phyloP scores from a whole-genome alignment of 2,113 vertebrate genomes.

The Brienomyrus longianalis region DNA sequence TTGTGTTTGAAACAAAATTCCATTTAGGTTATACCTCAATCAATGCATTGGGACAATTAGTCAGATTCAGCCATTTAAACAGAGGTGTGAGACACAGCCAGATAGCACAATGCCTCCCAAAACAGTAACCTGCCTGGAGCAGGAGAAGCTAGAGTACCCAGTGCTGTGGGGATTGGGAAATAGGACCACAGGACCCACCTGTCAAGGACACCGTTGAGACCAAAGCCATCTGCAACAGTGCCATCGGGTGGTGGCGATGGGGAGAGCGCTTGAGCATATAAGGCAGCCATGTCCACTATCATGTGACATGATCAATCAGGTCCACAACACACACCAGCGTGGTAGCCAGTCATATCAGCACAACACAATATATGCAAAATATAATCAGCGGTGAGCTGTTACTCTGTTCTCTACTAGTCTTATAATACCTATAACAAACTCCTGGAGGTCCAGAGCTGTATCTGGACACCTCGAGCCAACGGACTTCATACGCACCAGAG shows the following conservation, averaged over 20 bases:
- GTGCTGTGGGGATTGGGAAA: neutral
- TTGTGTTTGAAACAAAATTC: neutral
- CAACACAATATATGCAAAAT: neutral
- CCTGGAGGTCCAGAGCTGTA: neutral
- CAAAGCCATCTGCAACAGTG: neutral
- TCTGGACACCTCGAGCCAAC: neutral
- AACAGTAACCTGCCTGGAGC: neutral
- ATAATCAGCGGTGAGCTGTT: neutral
- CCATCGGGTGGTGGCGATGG: neutral
- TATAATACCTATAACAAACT: neutral
- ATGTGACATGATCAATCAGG: neutral
- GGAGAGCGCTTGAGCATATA: conserved; percentile 25
- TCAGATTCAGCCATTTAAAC: neutral
- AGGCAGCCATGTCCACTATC: conserved; percentile 33
- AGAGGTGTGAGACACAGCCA: neutral
- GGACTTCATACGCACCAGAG: conserved; percentile 16
- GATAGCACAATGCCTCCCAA: neutral
- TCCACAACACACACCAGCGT: neutral
- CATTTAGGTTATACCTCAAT: neutral
- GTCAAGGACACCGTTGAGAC: neutral
- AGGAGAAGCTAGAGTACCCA: neutral
- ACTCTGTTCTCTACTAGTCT: neutral
- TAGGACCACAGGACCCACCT: neutral
- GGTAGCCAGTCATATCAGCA: neutral
- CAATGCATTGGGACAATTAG: neutral